Evolutionary conservation across 2,113 vertebrate genomes (phyloP).

Genomic region (Gopherus flavomarginatus): DNA sequence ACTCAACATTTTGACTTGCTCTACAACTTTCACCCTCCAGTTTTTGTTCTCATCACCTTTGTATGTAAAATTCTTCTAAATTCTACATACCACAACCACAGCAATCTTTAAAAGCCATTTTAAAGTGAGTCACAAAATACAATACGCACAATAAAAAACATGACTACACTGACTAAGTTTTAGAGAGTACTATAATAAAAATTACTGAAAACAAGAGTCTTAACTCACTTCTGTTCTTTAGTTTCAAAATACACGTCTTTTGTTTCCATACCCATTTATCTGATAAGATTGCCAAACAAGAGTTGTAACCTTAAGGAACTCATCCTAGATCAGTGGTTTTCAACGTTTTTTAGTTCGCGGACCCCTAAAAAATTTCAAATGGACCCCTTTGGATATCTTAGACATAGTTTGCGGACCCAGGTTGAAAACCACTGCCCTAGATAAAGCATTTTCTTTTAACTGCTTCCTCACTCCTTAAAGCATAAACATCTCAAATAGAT

Average conservation of each 20-base stretch:
- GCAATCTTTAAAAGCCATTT: neutral
- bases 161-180: neutral
- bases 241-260: neutral
- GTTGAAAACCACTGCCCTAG: neutral
- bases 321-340: neutral
- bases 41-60: neutral
- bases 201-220: neutral
- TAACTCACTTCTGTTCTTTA: neutral
- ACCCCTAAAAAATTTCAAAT: neutral
- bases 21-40: neutral
- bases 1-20: neutral
- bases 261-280: neutral
- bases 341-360: neutral
- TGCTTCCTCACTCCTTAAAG: neutral
- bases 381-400: neutral
- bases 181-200: constrained; percentile 12
- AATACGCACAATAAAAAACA: neutral
- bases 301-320: neutral
- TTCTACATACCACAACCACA: neutral
- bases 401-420: neutral
- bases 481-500: neutral
- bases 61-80: neutral
- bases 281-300: neutral
- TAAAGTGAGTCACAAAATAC: neutral
- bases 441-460: neutral